These are phyloP conservation scores for Steromphala cineraria DNA, from an alignment of 2,888 invertebrate species.

Conservation along the genomic window DNA sequence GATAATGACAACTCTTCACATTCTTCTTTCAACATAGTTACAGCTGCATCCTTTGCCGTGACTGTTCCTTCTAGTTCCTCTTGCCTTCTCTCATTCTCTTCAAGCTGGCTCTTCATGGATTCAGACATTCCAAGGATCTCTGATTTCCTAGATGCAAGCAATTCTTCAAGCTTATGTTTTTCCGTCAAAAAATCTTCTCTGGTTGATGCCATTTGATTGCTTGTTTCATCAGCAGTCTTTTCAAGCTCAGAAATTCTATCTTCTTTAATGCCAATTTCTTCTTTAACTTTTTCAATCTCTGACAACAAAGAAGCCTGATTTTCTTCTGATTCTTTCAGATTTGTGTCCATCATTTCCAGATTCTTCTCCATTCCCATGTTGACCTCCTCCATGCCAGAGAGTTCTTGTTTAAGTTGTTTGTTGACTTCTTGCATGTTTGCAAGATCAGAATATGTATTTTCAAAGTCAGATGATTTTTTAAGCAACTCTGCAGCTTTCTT, in stretches of 20 bases:
- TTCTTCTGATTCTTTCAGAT: background rate
- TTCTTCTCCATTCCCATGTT: background rate
- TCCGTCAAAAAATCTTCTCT: background rate
- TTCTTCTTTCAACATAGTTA: background rate
- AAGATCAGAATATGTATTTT: background rate
- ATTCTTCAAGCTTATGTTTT: background rate
- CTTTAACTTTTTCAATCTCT: background rate
- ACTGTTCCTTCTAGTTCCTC: conserved; percentile 1
- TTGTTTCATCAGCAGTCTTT: background rate
- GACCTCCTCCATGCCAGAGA: background rate
- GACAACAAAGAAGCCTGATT: background rate
- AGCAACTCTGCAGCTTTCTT: background rate
- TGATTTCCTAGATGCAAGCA: background rate
- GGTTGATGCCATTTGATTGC: background rate
- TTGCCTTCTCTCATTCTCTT: background rate
- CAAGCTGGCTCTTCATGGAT: conserved; percentile 15
- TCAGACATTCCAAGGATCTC: conserved; percentile 30
- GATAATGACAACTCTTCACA: background rate
- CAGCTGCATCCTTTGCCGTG: background rate
- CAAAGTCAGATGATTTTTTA: background rate
- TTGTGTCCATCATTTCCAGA: background rate
- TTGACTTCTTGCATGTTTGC: background rate
- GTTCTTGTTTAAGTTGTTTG: background rate
- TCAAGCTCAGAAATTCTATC: background rate
- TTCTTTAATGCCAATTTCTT: background rate